Evolutionary conservation across 2,113 vertebrate species (phyloP).

Genomic region (Alligator mississippiensis): DNA sequence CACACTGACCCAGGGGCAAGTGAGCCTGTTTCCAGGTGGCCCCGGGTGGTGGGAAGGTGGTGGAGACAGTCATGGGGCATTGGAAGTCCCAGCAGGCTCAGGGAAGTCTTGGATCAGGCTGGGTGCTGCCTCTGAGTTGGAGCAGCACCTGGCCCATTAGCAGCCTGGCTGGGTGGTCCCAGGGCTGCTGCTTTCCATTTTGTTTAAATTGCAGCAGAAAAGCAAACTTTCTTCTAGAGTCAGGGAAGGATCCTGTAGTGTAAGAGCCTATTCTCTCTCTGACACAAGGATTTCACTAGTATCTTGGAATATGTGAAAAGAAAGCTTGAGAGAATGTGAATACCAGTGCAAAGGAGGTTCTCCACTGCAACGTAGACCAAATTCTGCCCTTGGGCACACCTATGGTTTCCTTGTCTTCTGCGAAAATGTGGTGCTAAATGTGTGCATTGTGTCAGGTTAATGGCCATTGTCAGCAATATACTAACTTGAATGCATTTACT

Average conservation of each 20-base stretch:
- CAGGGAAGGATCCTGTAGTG: background rate
- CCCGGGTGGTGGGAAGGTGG: background rate
- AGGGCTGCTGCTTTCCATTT: constrained; percentile 22
- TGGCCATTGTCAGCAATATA: background rate
- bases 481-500: background rate
- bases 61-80: constrained; percentile 4
- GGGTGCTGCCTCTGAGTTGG: too few species aligned
- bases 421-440: background rate
- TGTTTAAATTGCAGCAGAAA: background rate
- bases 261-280: background rate
- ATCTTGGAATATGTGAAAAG: background rate
- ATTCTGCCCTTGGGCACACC: background rate
- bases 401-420: background rate
- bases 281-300: background rate
- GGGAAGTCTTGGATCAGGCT: background rate
- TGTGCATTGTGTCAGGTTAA: background rate
- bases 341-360: background rate
- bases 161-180: background rate
- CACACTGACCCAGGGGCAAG: background rate
- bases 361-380: background rate
- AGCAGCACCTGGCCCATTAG: too few species aligned
- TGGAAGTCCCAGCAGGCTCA: background rate
- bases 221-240: background rate
- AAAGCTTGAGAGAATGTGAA: accelerated
- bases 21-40: background rate